Percentiles rank a stretch among this genome's conserved stretches.
These are phyloP conservation scores for Anabas testudineus DNA, from an alignment of 2,797 vertebrate genomes.

Conservation along the genomic window DNA sequence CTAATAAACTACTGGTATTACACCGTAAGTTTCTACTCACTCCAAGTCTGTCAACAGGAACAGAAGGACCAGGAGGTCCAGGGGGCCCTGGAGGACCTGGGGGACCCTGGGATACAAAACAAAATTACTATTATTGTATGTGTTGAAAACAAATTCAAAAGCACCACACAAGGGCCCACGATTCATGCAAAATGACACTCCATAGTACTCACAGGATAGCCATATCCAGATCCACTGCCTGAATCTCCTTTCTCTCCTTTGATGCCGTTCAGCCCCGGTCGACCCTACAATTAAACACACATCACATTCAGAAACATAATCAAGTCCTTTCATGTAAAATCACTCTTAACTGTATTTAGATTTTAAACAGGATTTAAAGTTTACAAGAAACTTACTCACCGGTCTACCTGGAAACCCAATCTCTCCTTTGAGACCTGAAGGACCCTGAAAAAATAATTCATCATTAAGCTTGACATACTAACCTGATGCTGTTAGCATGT, in stretches of 20 bases:
- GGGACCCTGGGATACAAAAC: slow-evolving; percentile 74
- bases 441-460: slow-evolving; percentile 65
- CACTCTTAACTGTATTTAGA: too few relatives aligned
- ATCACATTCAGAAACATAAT: neutral
- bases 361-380: neutral
- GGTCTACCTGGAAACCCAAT: slow-evolving; percentile 93
- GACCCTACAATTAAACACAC: slow-evolving; percentile 84
- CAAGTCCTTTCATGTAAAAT: neutral
- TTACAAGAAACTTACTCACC: slow-evolving; percentile 76
- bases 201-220: slow-evolving; percentile 81
- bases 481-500: neutral
- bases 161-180: too few relatives aligned
- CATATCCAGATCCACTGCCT: slow-evolving; percentile 51
- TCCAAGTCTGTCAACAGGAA: slow-evolving; percentile 26
- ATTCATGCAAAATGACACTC: neutral
- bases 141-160: neutral
- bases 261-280: slow-evolving; percentile 91
- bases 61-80: slow-evolving; percentile 80
- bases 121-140: neutral
- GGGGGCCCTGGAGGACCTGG: slow-evolving; percentile 86
- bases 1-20: neutral
- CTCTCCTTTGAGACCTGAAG: slow-evolving; percentile 90
- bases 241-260: slow-evolving; percentile 92
- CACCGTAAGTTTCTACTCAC: slow-evolving; percentile 60
- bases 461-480: neutral